Percentiles rank a stretch among this genome's conserved stretches.
These are phyloP conservation scores for Sylvilagus floridanus DNA, from an alignment of 2,797 vertebrate species.

Conservation along the genomic window DNA sequence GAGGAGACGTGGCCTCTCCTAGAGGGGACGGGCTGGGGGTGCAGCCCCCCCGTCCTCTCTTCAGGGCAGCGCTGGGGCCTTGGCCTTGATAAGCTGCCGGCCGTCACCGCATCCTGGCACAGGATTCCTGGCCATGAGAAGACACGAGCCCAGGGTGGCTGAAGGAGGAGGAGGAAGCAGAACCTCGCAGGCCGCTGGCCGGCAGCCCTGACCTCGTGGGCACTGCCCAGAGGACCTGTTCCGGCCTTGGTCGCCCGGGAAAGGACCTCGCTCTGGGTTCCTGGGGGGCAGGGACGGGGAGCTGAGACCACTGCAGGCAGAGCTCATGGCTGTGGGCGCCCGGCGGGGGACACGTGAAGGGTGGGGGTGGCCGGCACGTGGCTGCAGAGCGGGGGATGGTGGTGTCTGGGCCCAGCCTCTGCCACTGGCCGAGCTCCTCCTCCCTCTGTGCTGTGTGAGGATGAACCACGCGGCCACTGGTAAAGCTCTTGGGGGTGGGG, in stretches of 20 bases:
- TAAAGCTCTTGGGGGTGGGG: too few species aligned
- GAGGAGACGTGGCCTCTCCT: background rate
- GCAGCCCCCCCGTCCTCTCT: background rate
- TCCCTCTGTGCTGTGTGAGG: too few species aligned
- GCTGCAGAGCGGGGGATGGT: background rate
- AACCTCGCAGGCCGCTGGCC: background rate
- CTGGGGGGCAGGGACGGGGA: background rate
- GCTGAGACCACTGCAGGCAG: too few species aligned
- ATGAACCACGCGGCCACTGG: too few species aligned
- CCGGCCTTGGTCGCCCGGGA: background rate
- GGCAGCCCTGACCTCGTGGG: background rate
- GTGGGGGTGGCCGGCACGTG: background rate
- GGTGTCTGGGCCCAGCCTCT: too few species aligned
- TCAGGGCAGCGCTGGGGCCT: background rate
- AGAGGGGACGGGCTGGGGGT: background rate
- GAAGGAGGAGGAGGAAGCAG: slow-evolving; percentile 24
- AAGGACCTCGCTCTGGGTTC: background rate
- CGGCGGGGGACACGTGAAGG: background rate
- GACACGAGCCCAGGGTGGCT: background rate
- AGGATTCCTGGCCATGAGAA: background rate
- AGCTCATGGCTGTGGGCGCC: too few species aligned
- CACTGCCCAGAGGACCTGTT: background rate
- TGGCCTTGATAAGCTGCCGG: background rate
- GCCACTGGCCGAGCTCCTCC: too few species aligned
- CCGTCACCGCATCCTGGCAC: background rate